Conservation (phyloP, 2,888 invertebrate species). For the Protonemura montana region DNA sequence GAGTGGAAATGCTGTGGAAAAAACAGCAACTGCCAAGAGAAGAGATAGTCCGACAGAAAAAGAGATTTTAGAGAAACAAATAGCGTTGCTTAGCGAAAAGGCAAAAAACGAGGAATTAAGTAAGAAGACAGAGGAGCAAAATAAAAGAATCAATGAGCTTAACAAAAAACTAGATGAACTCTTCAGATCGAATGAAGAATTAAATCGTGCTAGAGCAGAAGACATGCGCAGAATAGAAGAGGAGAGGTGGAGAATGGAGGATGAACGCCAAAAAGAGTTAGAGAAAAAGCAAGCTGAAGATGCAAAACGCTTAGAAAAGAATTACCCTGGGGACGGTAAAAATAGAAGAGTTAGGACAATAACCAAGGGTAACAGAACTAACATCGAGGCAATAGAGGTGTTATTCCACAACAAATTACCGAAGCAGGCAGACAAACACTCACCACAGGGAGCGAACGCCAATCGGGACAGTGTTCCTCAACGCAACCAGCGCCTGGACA, state of each 20-base stretch:
- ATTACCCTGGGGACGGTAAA: background rate
- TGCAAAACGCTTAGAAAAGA: background rate
- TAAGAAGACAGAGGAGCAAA: background rate
- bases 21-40: too few relatives aligned
- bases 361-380: background rate
- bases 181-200: background rate
- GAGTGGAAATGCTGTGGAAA: background rate
- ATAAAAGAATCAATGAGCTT: background rate
- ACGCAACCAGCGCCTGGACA: too few relatives aligned
- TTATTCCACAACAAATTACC: background rate
- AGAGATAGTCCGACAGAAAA: background rate
- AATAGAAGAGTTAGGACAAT: background rate
- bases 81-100: background rate
- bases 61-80: background rate
- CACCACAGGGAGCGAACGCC: too few relatives aligned
- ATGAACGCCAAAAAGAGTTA: background rate
- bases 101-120: background rate
- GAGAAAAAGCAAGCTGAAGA: background rate
- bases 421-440: too few relatives aligned
- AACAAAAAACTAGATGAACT: background rate
- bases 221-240: background rate
- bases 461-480: too few relatives aligned
- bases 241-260: background rate
- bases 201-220: background rate
- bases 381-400: background rate